Evolutionary conservation across 2,113 vertebrate species (phyloP), one percentile per base, ranked within the genome.

Genomic region (Ageneiosus marmoratus): DNA sequence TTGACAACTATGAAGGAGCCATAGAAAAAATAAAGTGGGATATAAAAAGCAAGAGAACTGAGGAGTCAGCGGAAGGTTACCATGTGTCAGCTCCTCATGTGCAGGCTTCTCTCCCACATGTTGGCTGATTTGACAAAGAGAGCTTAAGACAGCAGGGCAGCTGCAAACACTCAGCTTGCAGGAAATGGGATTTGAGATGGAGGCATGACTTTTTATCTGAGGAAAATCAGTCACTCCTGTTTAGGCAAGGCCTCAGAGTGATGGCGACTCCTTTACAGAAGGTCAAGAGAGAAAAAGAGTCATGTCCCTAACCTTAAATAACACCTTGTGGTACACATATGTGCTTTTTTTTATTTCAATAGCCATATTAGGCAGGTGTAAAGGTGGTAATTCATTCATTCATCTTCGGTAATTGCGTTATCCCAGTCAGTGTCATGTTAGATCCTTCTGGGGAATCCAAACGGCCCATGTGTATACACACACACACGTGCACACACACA

Each of bases 11-110:
- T 82, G 37, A 80, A 81, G 63, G 77, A 85, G 83, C 29, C 32
- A 44, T 67, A 77, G 67, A 29, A 69, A 63, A 81, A 81, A 84
- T 80, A 87, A 29, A 60, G 51, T 77, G 53, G 41, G 63, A 58
- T 81, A 74, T 79, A 83, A 77, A 80, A 80, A 84, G 67, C 80
- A n/a, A 32, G 56, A 84, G 76, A 88, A 80, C 79, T 50, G 80
- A 83, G 67, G 81, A 88, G 80, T 86, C 87, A 88, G 87, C 86
- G 29, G 29, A 51, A 75, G 83, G 86, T 85, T 87, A 84, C 81
- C 86, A 85, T 88, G 81, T 84, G 85, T 85, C 82, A 84, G 76
- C 82, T 76, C 79, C 79, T 85, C 62, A n/a, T 83, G 81, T 29
- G 63, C 81, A 86, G 77, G 81, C 60, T 62, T 77, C 16, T 69